Evolutionary conservation across 1,140 invertebrate species (phyloP), one percentile per base, ranked within the genome.

Genomic region (Galleria mellonella): DNA sequence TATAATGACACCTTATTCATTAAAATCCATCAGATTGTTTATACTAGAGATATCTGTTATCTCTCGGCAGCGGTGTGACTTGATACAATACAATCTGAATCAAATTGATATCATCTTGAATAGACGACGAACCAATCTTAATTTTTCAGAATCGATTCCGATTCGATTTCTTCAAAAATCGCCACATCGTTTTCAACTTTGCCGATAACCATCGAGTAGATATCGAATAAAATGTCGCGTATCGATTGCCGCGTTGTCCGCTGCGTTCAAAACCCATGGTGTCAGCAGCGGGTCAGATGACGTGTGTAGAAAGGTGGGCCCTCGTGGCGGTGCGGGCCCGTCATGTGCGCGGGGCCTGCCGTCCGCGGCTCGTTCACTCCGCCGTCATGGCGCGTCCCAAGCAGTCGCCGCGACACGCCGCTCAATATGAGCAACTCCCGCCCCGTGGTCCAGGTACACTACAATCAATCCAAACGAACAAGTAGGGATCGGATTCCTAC

Each of bases 391-490:
- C 77, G 67, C 78, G 76, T 48, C 73, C 70, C 14, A 75, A 66
- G 61, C 81, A 81, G 73, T 70, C 76, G 76, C 58, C 73, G 51
- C 76, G 78, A 11, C 72, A 79, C 76, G 61, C 66, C 51, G 66
- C 68, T 30, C 75, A 78, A 42, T 55, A 63, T 63, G 57, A 57
- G 28, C 60, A 78, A 31, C 72, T 86, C 38, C 83, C 83, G 36
- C 78, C 82, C 46, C 72, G 83, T 53, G 81, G 85, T 54, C 83
- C 82, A 85, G 82, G 83, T 85, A 81, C 46, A 32, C 11, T 23
- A 13, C 38, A 29, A 32, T 13, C n/a, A 31, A 2, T n/a, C 7
- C 32, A 10, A 37, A 12, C 6, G n/a, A 33, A 11, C n/a, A n/a
- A n/a, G n/a, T 33, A 33, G 11, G 9, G 32, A 1, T 12, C 9